A percentile compares a stretch with the other conserved stretches of the same genome.
Evolutionary conservation across 2,888 invertebrate species (phyloP).

Genomic region (Ormia ochracea): DNA sequence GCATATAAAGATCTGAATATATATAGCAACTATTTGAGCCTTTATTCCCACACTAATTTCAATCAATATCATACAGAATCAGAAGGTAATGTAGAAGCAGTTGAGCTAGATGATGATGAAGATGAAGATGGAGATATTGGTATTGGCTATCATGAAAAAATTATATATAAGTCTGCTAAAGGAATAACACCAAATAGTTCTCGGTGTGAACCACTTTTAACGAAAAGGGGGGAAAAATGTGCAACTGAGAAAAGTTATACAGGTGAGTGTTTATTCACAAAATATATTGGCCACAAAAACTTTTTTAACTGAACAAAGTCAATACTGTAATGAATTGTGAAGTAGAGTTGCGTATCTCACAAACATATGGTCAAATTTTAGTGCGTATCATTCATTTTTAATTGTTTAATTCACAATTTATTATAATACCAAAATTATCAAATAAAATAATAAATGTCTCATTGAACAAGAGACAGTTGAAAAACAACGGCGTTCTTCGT

Average conservation of each 20-base stretch:
- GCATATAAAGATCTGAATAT: conserved; percentile 12
- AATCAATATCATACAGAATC: conserved; percentile 32
- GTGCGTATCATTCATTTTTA: too few species aligned
- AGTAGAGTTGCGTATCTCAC: too few species aligned
- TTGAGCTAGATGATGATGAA: conserved; percentile 30
- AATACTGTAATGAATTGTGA: not conserved
- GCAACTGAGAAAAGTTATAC: conserved; percentile 3
- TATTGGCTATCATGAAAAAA: conserved; percentile 13
- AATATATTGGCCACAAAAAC: too few species aligned
- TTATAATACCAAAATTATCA: too few species aligned
- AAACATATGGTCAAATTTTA: too few species aligned
- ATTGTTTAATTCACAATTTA: too few species aligned
- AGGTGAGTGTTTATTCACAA: too few species aligned
- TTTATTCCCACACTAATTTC: not conserved
- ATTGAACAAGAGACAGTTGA: too few species aligned
- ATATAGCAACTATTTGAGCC: conserved; percentile 14
- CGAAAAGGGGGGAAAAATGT: conserved; percentile 43
- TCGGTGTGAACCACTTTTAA: conserved; percentile 16
- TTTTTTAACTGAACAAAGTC: not conserved
- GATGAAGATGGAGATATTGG: conserved; percentile 46
- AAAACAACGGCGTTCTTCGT: too few species aligned
- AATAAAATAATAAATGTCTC: too few species aligned
- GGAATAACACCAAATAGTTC: conserved; percentile 4
- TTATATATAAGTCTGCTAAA: not conserved
- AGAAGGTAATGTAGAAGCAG: conserved; percentile 18